phyloP scores from a whole-genome alignment of 1,140 invertebrate genomes.

The Drosophila biarmipes region DNA sequence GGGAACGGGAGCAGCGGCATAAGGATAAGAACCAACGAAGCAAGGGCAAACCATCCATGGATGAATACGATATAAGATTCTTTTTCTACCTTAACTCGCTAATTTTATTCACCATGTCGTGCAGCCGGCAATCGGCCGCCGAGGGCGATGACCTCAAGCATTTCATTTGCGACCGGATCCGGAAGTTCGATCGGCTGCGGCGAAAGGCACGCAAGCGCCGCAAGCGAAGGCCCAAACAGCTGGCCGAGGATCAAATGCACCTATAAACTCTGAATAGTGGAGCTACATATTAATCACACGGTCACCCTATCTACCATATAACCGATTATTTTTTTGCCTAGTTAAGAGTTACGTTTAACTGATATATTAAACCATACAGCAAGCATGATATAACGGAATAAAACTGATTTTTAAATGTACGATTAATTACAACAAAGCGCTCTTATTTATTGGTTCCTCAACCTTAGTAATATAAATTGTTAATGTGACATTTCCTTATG shows the following conservation, averaged over 20 bases:
- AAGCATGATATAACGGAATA: slow-evolving; percentile 44
- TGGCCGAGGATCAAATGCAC: slow-evolving; percentile 12
- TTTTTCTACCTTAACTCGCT: slow-evolving; percentile 83
- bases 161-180: slow-evolving; percentile 70
- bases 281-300: slow-evolving; percentile 16
- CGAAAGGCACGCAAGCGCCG: slow-evolving; percentile 75
- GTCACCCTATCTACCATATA: slow-evolving; percentile 9
- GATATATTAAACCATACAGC: slow-evolving; percentile 46
- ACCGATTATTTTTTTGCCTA: slow-evolving; percentile 40
- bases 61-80: slow-evolving; percentile 75
- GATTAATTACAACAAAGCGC: background rate
- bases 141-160: slow-evolving; percentile 75
- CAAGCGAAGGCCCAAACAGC: slow-evolving; percentile 45
- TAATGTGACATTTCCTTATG: too few relatives aligned
- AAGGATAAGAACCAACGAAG: slow-evolving; percentile 21
- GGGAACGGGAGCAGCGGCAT: slow-evolving; percentile 7
- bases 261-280: background rate
- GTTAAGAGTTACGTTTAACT: slow-evolving; percentile 56
- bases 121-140: slow-evolving; percentile 51
- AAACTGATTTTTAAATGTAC: slow-evolving; percentile 18
- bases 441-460: background rate
- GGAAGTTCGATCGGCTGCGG: slow-evolving; percentile 72
- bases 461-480: background rate
- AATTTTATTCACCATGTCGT: slow-evolving; percentile 74
- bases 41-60: slow-evolving; percentile 19